Conservation (phyloP, 2,113 vertebrate species). For the Lophotis ruficrista region DNA sequence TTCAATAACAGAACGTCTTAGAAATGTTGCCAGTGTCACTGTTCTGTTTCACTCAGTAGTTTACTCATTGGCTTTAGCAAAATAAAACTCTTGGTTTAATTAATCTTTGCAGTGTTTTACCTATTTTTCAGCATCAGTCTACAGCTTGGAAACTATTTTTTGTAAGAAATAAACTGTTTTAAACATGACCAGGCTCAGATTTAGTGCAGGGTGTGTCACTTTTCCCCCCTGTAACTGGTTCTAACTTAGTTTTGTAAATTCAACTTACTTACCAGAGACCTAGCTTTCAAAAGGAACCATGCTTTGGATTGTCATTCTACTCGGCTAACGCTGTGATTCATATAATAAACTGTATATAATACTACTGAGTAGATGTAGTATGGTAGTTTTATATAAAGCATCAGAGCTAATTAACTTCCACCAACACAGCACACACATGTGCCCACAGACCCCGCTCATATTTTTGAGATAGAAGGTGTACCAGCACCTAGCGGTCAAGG, state of each 20-base stretch:
- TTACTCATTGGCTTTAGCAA: background rate
- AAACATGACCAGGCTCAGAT: background rate
- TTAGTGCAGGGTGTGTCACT: background rate
- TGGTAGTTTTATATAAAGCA: background rate
- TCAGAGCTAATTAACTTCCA: background rate
- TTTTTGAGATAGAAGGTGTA: background rate
- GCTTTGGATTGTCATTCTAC: background rate
- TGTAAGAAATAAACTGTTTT: background rate
- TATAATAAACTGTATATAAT: background rate
- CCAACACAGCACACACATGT: rapidly evolving
- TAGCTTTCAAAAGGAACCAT: background rate
- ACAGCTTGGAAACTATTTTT: background rate
- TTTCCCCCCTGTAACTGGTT: background rate
- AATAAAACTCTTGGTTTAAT: background rate
- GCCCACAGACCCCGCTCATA: background rate
- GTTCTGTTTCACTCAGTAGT: background rate
- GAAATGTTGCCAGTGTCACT: background rate
- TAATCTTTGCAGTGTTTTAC: background rate
- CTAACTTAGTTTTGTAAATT: background rate
- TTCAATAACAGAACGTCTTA: background rate
- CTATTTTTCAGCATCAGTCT: background rate
- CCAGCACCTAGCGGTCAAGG: background rate
- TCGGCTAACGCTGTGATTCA: background rate
- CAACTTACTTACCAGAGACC: background rate
- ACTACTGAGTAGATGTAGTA: background rate